phyloP scores from a whole-genome alignment of 2,113 vertebrate species.

The Pseudorectes ferrugineus region DNA sequence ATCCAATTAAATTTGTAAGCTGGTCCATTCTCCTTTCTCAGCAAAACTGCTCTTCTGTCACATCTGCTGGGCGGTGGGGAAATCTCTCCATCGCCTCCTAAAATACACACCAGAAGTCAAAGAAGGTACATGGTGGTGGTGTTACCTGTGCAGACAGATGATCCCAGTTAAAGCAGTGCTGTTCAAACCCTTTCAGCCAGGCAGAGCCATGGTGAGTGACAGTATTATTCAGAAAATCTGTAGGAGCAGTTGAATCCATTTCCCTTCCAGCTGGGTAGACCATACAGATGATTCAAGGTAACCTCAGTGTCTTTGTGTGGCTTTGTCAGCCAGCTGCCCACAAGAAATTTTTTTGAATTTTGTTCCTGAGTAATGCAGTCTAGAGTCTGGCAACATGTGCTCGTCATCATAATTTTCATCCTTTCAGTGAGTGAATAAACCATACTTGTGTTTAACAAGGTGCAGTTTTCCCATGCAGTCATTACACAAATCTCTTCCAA shows the following conservation, averaged over 20 bases:
- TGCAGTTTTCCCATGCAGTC: background rate
- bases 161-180: background rate
- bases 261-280: background rate
- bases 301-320: background rate
- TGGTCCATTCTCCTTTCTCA: background rate
- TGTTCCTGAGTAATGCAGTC: conserved; percentile 22
- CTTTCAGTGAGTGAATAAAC: conserved; percentile 9
- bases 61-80: rapidly evolving
- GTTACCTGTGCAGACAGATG: background rate
- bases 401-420: conserved; percentile 21
- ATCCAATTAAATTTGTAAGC: background rate
- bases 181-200: background rate
- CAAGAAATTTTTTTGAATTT: conserved; percentile 16
- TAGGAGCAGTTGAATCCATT: background rate
- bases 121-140: background rate
- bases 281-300: background rate
- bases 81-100: background rate
- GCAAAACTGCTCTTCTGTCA: background rate
- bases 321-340: conserved; percentile 33
- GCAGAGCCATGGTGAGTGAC: background rate
- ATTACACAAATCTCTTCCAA: background rate
- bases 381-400: background rate
- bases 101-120: background rate
- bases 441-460: background rate
- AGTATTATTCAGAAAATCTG: background rate